Base-by-base conservation (phyloP, 2,113 vertebrate genomes). In the Morphnarchus princeps region DNA sequence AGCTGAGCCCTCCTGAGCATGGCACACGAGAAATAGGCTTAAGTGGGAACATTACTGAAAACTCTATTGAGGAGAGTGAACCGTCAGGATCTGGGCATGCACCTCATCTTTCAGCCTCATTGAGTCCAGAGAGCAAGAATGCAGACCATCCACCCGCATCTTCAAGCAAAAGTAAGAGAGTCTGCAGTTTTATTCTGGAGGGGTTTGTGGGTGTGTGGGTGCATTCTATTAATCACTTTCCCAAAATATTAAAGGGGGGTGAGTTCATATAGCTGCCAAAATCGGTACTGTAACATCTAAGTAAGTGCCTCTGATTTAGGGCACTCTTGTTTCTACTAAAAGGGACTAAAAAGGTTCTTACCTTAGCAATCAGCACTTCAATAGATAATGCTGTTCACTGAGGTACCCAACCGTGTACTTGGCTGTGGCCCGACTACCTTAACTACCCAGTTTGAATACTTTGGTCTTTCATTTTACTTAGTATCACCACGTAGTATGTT, bases 11-110 rank as follows among this genome's bases (percentile, higher is more conserved):
- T 36, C 4, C 52, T 3, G 50, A 50, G n/a, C 2, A 1, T 15
- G 2, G 31, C 54, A 19, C 29, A 6, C 21, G 11, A 3, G 62
- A 31, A 69, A 6, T 0, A 1, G 20, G 24, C n/a, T 58, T 38
- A 11, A 15, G 42, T 1, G 5, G 13, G 59, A 83, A 34, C 0
- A 0, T 7, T 47, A 21, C 63, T 8, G 76, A 82, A 71, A 59
- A 25, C 3, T 1, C 40, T 12, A 0, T 0, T 12, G 63, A 87
- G 42, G 55, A 74, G 55, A 22, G 38, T 3, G 29, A 81, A 13
- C 32, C 5, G 0, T 38, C 59, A 9, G 88, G 20, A 34, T 66
- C 71, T 1, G 9, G 21, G 47, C 52, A 42, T 1, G 11, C 25
- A 22, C 40, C 82, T 69, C 54, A 3, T 38, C 83, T 36, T 70